Conservation (phyloP, 2,797 vertebrate genomes). For the Sebastes oblongus region DNA sequence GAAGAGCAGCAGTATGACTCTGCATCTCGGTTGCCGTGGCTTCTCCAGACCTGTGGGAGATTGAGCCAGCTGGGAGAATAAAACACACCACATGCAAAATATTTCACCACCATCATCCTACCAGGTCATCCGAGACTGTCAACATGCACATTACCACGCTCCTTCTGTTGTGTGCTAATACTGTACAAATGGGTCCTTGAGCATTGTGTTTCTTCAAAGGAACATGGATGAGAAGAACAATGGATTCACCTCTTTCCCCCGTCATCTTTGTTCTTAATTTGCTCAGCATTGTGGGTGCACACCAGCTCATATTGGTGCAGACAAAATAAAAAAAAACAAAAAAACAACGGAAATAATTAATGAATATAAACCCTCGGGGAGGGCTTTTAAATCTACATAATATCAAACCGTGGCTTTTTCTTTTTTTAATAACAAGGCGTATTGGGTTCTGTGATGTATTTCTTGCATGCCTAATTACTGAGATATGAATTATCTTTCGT, state of each 20-base stretch:
- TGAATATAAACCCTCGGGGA: constrained; percentile 72
- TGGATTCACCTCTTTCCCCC: constrained; percentile 61
- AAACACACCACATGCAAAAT: constrained; percentile 12
- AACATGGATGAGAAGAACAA: constrained; percentile 52
- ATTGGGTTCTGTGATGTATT: constrained; percentile 81
- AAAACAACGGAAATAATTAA: constrained; percentile 68
- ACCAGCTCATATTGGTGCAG: constrained; percentile 55
- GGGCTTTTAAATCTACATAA: constrained; percentile 82
- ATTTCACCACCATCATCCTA: constrained; percentile 32
- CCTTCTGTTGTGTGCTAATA: constrained; percentile 54
- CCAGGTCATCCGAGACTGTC: constrained; percentile 43
- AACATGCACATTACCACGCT: constrained; percentile 12
- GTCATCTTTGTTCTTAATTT: constrained; percentile 75
- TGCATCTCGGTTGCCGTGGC: constrained; percentile 45
- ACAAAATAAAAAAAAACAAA: constrained; percentile 44
- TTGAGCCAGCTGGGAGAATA: constrained; percentile 23
- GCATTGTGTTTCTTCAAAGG: constrained; percentile 66
- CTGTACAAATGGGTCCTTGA: constrained; percentile 74
- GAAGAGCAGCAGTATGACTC: constrained; percentile 36
- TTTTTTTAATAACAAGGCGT: constrained; percentile 80
- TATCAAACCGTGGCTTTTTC: constrained; percentile 79
- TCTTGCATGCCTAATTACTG: constrained; percentile 83
- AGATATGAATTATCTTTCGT: constrained; percentile 81
- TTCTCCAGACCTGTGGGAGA: constrained; percentile 30
- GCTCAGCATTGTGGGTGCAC: constrained; percentile 67